Base-by-base conservation (phyloP, 2,113 vertebrate species). In the Trematomus loennbergii region DNA sequence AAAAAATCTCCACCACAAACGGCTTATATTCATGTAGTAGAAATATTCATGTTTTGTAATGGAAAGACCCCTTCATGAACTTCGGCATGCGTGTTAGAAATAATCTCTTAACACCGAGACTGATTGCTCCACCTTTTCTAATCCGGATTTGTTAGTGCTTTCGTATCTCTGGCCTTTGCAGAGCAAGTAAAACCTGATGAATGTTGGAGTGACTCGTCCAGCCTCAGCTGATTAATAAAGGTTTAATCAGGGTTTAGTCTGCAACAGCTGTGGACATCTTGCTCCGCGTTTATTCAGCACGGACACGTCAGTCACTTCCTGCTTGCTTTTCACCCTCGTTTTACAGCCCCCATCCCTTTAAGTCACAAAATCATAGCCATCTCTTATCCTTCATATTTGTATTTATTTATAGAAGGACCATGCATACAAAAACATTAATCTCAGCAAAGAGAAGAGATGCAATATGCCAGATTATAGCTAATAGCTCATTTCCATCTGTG, bases 171-270 rank as follows among this genome's bases (percentile, higher is more conserved):
- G 71, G 76, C 63, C 67, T 79, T 78, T 70, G 29, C 22, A 9
- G 61, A 52, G 40, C 69, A 50, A 81, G 75, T 85, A 73, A 89
- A 74, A 74, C 54, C 67, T 82, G 79, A 82, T 80, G 72, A 72
- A 88, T 83, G 75, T 52, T 60, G 53, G 36, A 65, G 57, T 57
- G 86, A 75, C 81, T 79, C 75, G 58, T 62, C 72, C 10, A 18
- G 81, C 75, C 82, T 78, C 75, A 3, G 73, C 78, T 86, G 90
- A 93, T 88, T 89, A 91, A 93, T 91, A 90, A 79, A 78, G 69
- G 86, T 91, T 90, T 89, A 89, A 92, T 91, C 86, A 88, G 86
- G 75, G 65, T 86, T 89, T 86, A 85, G 85, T 72, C 12, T 20
- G 58, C 79, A 86, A 85, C 92, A 88, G 85, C 84, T 91, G 84